These are phyloP conservation scores for Liodrosophila aerea DNA, from an alignment of 2,888 invertebrate species.

Conservation along the genomic window DNA sequence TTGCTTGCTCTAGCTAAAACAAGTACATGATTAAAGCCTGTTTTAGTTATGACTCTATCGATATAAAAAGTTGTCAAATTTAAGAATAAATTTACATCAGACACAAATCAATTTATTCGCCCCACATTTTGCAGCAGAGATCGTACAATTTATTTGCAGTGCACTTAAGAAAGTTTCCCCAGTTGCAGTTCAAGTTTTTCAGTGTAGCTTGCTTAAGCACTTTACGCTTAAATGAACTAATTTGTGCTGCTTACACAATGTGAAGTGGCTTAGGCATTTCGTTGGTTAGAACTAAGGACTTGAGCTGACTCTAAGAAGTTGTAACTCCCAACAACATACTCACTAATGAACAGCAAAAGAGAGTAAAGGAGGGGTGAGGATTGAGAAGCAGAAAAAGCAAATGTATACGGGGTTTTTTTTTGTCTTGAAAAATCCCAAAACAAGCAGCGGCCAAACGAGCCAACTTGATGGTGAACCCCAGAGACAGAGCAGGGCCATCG, in stretches of 20 bases:
- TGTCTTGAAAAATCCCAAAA: conserved; percentile 13
- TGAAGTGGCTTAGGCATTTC: conserved; percentile 27
- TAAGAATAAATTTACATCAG: too few relatives aligned
- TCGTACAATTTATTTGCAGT: conserved; percentile 5
- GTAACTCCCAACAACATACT: too few relatives aligned
- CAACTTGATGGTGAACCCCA: conserved; percentile 13
- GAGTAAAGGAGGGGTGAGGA: neutral
- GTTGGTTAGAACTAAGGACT: too few relatives aligned
- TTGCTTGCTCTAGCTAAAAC: too few relatives aligned
- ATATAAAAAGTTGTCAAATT: too few relatives aligned
- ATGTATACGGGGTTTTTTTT: too few relatives aligned
- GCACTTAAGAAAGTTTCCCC: conserved; percentile 39
- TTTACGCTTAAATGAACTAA: conserved; percentile 65
- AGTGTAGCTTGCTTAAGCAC: conserved; percentile 46
- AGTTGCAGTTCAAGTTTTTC: conserved; percentile 15
- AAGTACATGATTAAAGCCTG: too few relatives aligned
- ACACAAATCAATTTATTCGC: too few relatives aligned
- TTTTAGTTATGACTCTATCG: too few relatives aligned
- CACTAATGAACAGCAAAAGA: conserved; percentile 51
- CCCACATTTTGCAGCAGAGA: neutral
- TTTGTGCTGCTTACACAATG: conserved; percentile 47
- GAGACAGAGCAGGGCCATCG: too few relatives aligned
- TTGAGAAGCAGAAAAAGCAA: neutral
- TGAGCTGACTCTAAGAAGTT: conserved; percentile 29
- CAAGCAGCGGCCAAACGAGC: conserved; percentile 35